These are phyloP conservation scores for Halictus ligatus DNA, from an alignment of 2,888 invertebrate genomes.

Conservation along the genomic window DNA sequence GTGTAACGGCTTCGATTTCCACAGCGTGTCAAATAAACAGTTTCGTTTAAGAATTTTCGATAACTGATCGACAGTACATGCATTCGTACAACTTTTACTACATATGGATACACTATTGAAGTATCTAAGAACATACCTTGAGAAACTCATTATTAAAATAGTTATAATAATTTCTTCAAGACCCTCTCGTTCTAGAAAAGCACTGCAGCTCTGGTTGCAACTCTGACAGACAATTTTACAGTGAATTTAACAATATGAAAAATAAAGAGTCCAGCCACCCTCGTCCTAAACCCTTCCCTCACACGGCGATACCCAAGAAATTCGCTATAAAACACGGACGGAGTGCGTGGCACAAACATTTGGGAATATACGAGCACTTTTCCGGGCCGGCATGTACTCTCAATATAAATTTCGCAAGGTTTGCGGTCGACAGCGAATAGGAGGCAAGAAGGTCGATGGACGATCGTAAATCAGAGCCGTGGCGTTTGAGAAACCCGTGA, in stretches of 20 bases:
- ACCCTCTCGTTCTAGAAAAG: too few relatives aligned
- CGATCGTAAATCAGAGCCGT: slow-evolving; percentile 60
- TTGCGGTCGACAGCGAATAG: slow-evolving; percentile 20
- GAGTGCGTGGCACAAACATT: neutral
- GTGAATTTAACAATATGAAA: neutral
- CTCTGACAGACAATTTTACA: too few relatives aligned
- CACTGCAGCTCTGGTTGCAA: too few relatives aligned
- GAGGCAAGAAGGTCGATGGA: slow-evolving; percentile 40
- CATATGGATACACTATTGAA: too few relatives aligned
- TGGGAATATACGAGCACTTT: neutral
- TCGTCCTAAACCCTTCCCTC: neutral
- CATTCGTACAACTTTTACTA: too few relatives aligned
- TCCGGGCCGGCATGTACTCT: neutral
- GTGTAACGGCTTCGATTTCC: too few relatives aligned
- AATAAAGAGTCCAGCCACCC: neutral
- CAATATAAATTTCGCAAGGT: slow-evolving; percentile 24
- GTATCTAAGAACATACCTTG: too few relatives aligned
- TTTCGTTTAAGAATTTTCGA: too few relatives aligned
- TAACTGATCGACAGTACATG: too few relatives aligned
- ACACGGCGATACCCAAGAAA: neutral
- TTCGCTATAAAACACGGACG: neutral
- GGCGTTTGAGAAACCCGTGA: slow-evolving; percentile 53
- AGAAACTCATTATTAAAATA: too few relatives aligned
- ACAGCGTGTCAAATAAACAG: too few relatives aligned
- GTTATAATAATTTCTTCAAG: too few relatives aligned